Conservation (phyloP, 2,888 invertebrate genomes). For the Tenthredo amoena region DNA sequence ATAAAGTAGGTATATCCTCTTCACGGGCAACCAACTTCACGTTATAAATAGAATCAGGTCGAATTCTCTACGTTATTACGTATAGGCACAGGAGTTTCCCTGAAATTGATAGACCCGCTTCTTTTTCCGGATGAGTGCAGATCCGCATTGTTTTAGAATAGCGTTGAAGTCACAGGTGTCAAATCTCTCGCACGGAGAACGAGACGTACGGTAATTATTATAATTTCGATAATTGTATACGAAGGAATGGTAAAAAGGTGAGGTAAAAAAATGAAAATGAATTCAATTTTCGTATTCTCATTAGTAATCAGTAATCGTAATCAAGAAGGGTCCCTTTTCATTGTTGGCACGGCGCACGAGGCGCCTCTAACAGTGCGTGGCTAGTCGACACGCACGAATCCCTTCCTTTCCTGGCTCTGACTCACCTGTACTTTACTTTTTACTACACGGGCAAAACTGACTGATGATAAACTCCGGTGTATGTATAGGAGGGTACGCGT, state of each 20-base stretch:
- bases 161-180: neutral
- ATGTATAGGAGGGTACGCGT: neutral
- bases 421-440: conserved; percentile 44
- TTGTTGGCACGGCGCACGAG: conserved; percentile 37
- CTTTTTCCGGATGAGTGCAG: neutral
- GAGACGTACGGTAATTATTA: neutral
- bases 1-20: neutral
- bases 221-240: no score
- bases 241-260: neutral
- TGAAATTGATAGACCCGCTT: neutral
- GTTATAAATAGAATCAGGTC: neutral
- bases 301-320: conserved; percentile 50
- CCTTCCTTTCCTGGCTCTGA: conserved; percentile 52
- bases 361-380: conserved; percentile 52
- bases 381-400: conserved; percentile 49
- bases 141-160: neutral
- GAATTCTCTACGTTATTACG: neutral
- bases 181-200: neutral
- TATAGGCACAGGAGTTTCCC: neutral
- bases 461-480: neutral
- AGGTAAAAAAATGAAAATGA: neutral
- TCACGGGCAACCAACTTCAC: neutral
- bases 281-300: conserved; percentile 14
- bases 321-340: conserved; percentile 49
- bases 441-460: neutral